Base-by-base conservation (phyloP, 2,797 vertebrate species). In the Buphagus erythrorhynchus region DNA sequence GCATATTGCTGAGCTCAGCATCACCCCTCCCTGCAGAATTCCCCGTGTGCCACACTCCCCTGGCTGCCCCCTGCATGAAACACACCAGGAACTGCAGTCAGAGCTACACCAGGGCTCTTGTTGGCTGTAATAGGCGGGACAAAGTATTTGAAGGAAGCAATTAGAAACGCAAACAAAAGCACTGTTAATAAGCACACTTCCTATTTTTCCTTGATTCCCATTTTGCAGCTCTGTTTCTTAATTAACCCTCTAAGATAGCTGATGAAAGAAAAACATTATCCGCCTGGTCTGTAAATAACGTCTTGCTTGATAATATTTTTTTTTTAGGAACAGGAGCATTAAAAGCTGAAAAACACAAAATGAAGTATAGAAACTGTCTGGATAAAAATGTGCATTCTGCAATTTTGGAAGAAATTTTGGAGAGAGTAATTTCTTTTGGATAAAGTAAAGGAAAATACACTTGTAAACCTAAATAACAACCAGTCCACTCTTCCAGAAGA, bases 161-260 rank as follows among this genome's bases (percentile, higher is more conserved):
- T 91, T 88, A 93, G 93, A 73, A 93, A 88, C 1, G 43, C 87
- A 93, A 95, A 94, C 87, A 93, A 72, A 91, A 80, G 48, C 0
- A 0, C 18, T 57, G 67, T 38, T 96, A 92, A 69, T 78, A 91
- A 86, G 69, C 55, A 22, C 17, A 6, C 36, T 84, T 93, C 55
- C n/a, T 75, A 48, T 73, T 92, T 84, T 95, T 59, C 43, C 79
- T 76, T 42, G 28, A 86, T 92, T 92, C 75, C 1, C 1, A 26
- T 90, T 95, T 84, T 85, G 54, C 40, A 5, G 3, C 28, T 91
- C 55, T 62, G 1, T 84, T 89, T 93, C 80, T 78, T 90, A 95
- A 93, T 85, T 80, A 94, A 79, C 38, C 40, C 63, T 87, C 54
- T 54, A 68, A 76, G 45, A 62, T 7, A 78, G 61, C 9, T 77